Percentiles rank a stretch among this genome's conserved stretches.
Conservation (phyloP, 2,888 invertebrate species). For the Xestia c-nigrum region DNA sequence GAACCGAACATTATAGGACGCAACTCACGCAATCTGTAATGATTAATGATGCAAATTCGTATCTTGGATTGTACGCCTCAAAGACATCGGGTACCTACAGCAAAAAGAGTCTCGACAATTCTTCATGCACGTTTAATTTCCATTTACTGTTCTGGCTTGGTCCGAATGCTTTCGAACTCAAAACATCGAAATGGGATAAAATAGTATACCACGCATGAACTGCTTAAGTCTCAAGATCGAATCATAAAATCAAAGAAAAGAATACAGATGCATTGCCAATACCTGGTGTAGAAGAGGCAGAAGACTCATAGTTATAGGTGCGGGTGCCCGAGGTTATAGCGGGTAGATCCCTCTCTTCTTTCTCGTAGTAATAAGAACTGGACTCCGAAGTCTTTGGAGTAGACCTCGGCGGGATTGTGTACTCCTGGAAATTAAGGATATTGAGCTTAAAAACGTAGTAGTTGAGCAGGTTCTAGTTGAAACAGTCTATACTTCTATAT, state of each 20-base stretch:
- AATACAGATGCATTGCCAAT: neutral
- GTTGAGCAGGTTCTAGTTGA: neutral
- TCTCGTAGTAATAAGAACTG: constrained; percentile 84
- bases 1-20: neutral
- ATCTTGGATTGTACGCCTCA: no score
- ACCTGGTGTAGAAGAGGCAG: constrained; percentile 83
- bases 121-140: no score
- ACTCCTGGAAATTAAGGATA: constrained; percentile 79
- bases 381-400: constrained; percentile 82
- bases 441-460: neutral
- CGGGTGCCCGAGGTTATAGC: constrained; percentile 79
- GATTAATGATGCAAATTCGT: no score
- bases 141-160: no score
- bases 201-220: no score
- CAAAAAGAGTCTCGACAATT: no score
- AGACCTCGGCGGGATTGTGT: constrained; percentile 82
- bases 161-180: no score
- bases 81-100: no score
- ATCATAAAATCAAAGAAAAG: neutral
- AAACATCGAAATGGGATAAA: no score
- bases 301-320: constrained; percentile 85
- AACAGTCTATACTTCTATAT: neutral
- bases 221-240: no score
- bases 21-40: no score
- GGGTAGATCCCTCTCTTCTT: constrained; percentile 84